phyloP scores from a whole-genome alignment of 1,140 invertebrate species.

The Calycopis cecrops region DNA sequence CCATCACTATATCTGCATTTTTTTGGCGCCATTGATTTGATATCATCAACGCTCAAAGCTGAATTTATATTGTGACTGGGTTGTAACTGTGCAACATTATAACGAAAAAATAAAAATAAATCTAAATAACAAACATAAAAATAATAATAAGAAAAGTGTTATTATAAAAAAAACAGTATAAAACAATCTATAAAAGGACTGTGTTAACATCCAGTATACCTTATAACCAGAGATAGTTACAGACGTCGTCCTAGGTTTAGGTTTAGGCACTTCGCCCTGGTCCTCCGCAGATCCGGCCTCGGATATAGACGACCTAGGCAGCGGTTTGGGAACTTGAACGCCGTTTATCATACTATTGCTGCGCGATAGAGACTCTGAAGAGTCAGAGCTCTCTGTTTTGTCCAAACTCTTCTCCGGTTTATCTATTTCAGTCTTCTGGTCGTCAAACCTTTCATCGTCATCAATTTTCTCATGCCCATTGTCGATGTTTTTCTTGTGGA shows the following conservation, averaged over 20 bases:
- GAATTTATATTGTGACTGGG: no score
- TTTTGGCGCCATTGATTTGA: no score
- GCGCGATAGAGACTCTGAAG: slow-evolving; percentile 47
- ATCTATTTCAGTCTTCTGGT: slow-evolving; percentile 30
- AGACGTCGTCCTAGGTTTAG: slow-evolving; percentile 82
- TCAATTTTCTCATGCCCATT: slow-evolving; percentile 54
- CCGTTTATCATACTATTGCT: slow-evolving; percentile 62
- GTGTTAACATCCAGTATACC: slow-evolving; percentile 68
- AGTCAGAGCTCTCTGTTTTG: slow-evolving; percentile 43
- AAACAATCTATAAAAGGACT: slow-evolving; percentile 6
- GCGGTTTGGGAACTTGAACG: slow-evolving; percentile 82
- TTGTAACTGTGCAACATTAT: no score
- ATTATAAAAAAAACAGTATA: slow-evolving; percentile 23
- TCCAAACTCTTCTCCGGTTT: slow-evolving; percentile 39
- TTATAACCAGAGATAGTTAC: slow-evolving; percentile 79
- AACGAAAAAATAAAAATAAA: slow-evolving; percentile 5
- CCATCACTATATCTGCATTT: no score
- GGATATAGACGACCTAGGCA: slow-evolving; percentile 77
- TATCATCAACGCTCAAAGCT: no score
- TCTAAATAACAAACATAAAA: slow-evolving; percentile 11
- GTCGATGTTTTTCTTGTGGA: slow-evolving; percentile 57
- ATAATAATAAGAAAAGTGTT: slow-evolving; percentile 18
- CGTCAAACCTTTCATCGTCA: slow-evolving; percentile 30
- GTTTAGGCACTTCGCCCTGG: slow-evolving; percentile 77
- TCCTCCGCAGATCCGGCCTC: slow-evolving; percentile 65